These are phyloP conservation scores for Myrmecophaga tridactyla DNA, from an alignment of 2,113 vertebrate species.

Conservation along the genomic window DNA sequence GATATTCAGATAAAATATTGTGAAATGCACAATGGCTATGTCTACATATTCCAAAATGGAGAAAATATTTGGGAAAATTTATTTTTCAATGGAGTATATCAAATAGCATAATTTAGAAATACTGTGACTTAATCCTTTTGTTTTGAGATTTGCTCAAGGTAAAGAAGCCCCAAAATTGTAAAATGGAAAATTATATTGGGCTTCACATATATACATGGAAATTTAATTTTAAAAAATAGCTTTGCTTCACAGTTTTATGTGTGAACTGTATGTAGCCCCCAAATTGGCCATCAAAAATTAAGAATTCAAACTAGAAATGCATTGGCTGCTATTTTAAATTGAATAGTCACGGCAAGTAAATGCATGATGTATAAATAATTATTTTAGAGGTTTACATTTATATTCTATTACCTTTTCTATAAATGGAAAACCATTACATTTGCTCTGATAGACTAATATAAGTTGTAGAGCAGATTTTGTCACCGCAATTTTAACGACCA, in stretches of 20 bases:
- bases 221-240: neutral
- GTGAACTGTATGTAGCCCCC: neutral
- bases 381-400: neutral
- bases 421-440: neutral
- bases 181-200: neutral
- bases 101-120: neutral
- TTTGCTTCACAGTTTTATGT: neutral
- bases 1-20: neutral
- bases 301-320: constrained; percentile 12
- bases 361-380: neutral
- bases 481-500: neutral
- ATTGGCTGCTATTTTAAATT: neutral
- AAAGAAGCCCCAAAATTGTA: neutral
- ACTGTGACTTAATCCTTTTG: neutral
- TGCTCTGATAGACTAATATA: neutral
- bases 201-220: neutral
- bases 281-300: neutral
- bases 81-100: neutral
- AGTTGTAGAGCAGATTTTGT: neutral
- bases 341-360: neutral
- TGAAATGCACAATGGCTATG: neutral
- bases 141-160: neutral
- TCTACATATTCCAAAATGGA: constrained; percentile 2
- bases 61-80: neutral
- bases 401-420: neutral